Conservation (phyloP, 2,888 invertebrate genomes). For the Mesorhabditis spiculigera region DNA sequence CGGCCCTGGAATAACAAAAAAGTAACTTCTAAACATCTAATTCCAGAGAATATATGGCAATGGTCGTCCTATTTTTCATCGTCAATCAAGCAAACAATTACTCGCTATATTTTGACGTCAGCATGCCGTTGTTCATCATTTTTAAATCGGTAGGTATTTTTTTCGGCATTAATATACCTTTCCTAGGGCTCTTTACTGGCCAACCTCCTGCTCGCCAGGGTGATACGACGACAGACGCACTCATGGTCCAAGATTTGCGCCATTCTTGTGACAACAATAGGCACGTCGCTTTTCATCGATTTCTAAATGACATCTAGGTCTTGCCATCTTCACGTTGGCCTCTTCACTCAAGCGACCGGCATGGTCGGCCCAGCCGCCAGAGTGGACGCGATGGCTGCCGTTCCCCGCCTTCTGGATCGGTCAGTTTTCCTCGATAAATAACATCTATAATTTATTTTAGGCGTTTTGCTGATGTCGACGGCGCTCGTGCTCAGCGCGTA, state of each 20-base stretch:
- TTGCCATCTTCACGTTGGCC: conserved; percentile 80
- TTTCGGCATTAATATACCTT: not conserved
- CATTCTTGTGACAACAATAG: not conserved
- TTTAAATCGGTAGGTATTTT: conserved; percentile 78
- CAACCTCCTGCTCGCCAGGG: conserved; percentile 88
- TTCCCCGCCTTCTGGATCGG: conserved; percentile 36
- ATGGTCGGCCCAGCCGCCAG: not conserved
- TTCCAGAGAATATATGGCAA: conserved; percentile 38
- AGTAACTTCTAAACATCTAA: not conserved
- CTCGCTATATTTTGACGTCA: conserved; percentile 89
- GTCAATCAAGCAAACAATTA: conserved; percentile 83
- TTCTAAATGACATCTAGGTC: conserved; percentile 67
- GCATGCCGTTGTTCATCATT: conserved; percentile 96
- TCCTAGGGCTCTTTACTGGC: conserved; percentile 85
- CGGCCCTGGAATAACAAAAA: too few relatives aligned
- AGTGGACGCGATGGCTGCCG: conserved; percentile 18
- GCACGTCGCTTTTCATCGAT: conserved; percentile 2
- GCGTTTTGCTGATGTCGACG: conserved; percentile 71
- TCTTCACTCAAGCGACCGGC: conserved; percentile 15
- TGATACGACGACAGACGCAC: conserved; percentile 67
- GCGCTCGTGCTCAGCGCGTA: conserved; percentile 87
- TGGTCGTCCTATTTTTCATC: conserved; percentile 85
- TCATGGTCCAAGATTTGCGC: not conserved
- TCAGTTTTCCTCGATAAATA: conserved; percentile 8
- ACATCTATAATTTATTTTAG: conserved; percentile 21